Base-by-base conservation (phyloP, 2,888 invertebrate species). In the Pteria penguin region DNA sequence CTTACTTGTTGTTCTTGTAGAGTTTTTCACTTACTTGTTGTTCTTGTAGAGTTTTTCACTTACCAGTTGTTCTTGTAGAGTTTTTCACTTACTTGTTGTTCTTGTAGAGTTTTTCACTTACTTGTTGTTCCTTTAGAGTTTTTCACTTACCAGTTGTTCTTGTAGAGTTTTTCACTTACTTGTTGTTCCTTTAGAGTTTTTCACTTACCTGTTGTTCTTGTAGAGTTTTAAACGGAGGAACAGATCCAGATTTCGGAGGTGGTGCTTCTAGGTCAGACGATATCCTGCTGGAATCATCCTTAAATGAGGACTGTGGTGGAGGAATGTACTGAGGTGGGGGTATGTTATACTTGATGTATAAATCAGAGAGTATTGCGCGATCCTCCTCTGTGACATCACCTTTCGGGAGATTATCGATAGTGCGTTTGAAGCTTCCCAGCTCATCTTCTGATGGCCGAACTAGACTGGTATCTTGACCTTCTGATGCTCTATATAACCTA, bases 121-220 rank as follows among this genome's bases (percentile, higher is more conserved):
- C n/a, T n/a, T n/a, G n/a, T n/a, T n/a, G n/a, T n/a, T n/a, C n/a
- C n/a, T n/a, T n/a, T n/a, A n/a, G n/a, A n/a, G n/a, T n/a, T n/a
- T n/a, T n/a, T n/a, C n/a, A n/a, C n/a, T n/a, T n/a, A n/a, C n/a
- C n/a, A n/a, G n/a, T n/a, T n/a, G n/a, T n/a, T n/a, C n/a, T n/a
- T n/a, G n/a, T n/a, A n/a, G n/a, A n/a, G n/a, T n/a, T n/a, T n/a
- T n/a, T n/a, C n/a, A n/a, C n/a, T n/a, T n/a, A n/a, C n/a, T n/a
- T n/a, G n/a, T n/a, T n/a, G n/a, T n/a, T n/a, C n/a, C n/a, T n/a
- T n/a, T n/a, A n/a, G n/a, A n/a, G n/a, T 27, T 24, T 18, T 14
- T 22, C 32, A 63, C 79, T 57, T 61, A 89, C 89, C 86, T 89
- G 89, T 73, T 88, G 88, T 67, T 89, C 88, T 26, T 86, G 87